Evolutionary conservation across 64 coral and sea anemone genomes (phyloP).

Genomic region (Montipora foliosa): DNA sequence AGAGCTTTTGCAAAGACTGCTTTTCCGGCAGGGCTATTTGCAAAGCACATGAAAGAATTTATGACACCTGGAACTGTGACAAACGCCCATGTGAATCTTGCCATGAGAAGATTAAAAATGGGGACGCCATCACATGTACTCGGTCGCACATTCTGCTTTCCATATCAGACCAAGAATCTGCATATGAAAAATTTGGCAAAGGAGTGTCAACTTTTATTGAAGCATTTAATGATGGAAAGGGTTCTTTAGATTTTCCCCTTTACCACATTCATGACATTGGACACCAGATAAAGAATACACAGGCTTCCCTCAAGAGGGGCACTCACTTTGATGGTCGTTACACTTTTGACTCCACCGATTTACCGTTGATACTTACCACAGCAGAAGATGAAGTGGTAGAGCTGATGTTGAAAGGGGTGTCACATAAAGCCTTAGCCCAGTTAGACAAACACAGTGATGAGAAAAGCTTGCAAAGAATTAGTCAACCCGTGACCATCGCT

Average conservation of each 20-base stretch:
- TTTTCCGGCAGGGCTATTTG: constrained; percentile 42
- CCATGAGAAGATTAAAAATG: constrained; percentile 61
- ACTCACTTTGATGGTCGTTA: constrained; percentile 59
- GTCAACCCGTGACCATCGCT: constrained; percentile 62
- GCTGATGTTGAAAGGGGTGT: constrained; percentile 62
- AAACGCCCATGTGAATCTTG: constrained; percentile 57
- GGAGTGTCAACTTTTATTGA: constrained; percentile 38
- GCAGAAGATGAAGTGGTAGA: constrained; percentile 62
- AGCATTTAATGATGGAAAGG: constrained; percentile 30
- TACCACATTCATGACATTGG: constrained; percentile 65
- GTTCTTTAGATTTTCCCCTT: constrained; percentile 25
- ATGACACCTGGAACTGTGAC: constrained; percentile 30
- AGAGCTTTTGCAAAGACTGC: constrained; percentile 38
- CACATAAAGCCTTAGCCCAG: constrained; percentile 63
- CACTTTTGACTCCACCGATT: constrained; percentile 64
- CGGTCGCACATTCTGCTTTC: constrained; percentile 41
- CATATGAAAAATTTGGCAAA: constrained; percentile 61
- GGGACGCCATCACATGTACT: constrained; percentile 37
- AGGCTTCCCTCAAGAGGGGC: constrained; percentile 53
- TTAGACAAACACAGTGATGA: constrained; percentile 54
- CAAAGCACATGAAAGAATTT: constrained; percentile 59
- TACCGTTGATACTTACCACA: constrained; percentile 61
- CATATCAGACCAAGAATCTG: constrained; percentile 58
- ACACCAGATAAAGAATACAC: constrained; percentile 64
- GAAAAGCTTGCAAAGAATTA: constrained; percentile 39